Base-by-base conservation (phyloP, 2,888 invertebrate species). In the Drosophila pullipes region DNA sequence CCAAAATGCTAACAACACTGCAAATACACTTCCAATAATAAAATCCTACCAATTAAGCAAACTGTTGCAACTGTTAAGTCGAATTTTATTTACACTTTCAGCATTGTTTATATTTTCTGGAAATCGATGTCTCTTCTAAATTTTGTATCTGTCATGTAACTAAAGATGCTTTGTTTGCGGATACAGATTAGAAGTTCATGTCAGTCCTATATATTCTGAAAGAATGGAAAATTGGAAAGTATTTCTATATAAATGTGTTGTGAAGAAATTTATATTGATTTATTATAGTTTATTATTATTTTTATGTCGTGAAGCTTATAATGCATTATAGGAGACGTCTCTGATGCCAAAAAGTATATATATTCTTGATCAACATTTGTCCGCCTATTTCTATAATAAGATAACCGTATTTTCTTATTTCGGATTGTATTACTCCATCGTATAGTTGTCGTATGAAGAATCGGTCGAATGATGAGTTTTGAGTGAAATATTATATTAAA, bases 1-100 rank as follows among this genome's bases (percentile, higher is more conserved):
- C 39, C 28, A 13, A 65, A 37, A 69, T 69, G 47, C 44, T 54
- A 30, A 79, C 18, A 60, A 62, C n/a, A 41, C 35, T 64, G 63
- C 53, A 68, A 75, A 73, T 31, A 70, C 52, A 83, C 83, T 83
- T 77, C 83, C 80, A 85, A 65, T 58, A 87, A 87, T 66, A 70
- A 66, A 86, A 60, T 52, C 47, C 30, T 76, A 64, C 37, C 64
- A 64, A 52, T 62, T 76, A 68, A 76, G 67, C 11, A 39, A 63
- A 13, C 33, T 41, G 41, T 18, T 39, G 37, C n/a, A 60, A 49
- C 49, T 62, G 10, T 50, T 5, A 31, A 13, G 10, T 35, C 3
- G n/a, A 57, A 41, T 35, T 55, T 28, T 35, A 35, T 13, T n/a
- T 41, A 16, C 6, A 25, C 13, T 37, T 39, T 52, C 28, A 52